Base-by-base conservation (phyloP, 2,113 vertebrate species). In the Channa argus region DNA sequence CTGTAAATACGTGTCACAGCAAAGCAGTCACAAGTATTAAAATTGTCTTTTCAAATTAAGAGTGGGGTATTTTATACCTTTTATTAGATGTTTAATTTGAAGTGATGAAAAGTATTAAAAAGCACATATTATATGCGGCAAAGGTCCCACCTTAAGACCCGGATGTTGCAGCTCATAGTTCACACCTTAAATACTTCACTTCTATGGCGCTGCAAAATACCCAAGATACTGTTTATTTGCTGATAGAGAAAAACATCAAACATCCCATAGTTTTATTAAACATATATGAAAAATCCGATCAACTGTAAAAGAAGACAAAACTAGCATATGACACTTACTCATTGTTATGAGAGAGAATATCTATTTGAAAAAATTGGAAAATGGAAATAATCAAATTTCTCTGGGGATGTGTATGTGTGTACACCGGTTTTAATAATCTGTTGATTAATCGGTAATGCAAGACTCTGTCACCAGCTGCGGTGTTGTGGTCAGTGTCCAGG, bases 401-500 rank as follows among this genome's bases (percentile, higher is more conserved):
- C 24, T 24, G 24, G 24, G 24, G 24, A 24, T 24, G 24, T 24
- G 24, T 24, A 24, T 24, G 24, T 24, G 24, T 24, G 1, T 24
- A 24, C 24, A 1, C 24, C 24, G 24, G 24, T 24, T 24, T 24
- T 34, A 67, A 24, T 37, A 36, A 73, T 61, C 51, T 37, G 5
- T 63, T 70, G 14, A 75, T 41, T 9, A 11, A n/a, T 54, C 11
- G 14, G 51, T 34, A 7, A 2, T 36, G 55, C 41, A 13, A 3
- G 33, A 38, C 41, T 6, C 8, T 71, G 61, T 71, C 61, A 59
- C 12, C 60, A 11, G 37, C 54, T n/a, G 12, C 51, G 39, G 4
- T 37, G 5, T 37, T 53, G 36, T 6, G 44, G 82, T 59, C 49
- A 12, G 47, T 52, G 39, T 9, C 46, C 37, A 52, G 8, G 4